These are phyloP conservation scores for Protomyctophum bolini DNA, from an alignment of 2,113 vertebrate species.

Conservation along the genomic window DNA sequence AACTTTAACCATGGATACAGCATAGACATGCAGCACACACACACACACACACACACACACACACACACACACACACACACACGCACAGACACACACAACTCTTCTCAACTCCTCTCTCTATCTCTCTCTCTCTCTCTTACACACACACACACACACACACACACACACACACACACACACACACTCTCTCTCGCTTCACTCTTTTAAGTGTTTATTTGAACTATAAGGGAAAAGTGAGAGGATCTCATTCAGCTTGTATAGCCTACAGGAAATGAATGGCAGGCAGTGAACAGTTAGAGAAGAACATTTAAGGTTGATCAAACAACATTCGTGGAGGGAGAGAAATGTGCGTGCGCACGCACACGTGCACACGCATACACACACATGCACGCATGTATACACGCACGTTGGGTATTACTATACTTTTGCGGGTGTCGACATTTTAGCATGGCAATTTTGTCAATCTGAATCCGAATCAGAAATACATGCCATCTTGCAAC, in stretches of 20 bases:
- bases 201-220: conserved; percentile 58
- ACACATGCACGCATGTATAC: neutral
- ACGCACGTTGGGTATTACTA: no score
- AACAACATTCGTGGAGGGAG: neutral
- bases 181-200: conserved; percentile 10
- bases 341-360: neutral
- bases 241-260: conserved; percentile 44
- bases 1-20: conserved; percentile 49
- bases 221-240: conserved; percentile 50
- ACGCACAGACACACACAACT: conserved; percentile 49
- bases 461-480: no score
- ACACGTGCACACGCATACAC: neutral
- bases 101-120: conserved; percentile 33
- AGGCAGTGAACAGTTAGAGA: neutral
- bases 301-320: conserved; percentile 9
- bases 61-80: conserved; percentile 1
- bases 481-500: no score
- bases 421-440: no score
- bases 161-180: neutral
- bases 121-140: conserved; percentile 4
- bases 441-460: no score
- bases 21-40: conserved; percentile 38
- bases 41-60: no score
- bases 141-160: neutral
- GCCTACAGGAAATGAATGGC: conserved; percentile 37